Conservation (phyloP, 2,888 invertebrate genomes). For the Spicauda simplicius region DNA sequence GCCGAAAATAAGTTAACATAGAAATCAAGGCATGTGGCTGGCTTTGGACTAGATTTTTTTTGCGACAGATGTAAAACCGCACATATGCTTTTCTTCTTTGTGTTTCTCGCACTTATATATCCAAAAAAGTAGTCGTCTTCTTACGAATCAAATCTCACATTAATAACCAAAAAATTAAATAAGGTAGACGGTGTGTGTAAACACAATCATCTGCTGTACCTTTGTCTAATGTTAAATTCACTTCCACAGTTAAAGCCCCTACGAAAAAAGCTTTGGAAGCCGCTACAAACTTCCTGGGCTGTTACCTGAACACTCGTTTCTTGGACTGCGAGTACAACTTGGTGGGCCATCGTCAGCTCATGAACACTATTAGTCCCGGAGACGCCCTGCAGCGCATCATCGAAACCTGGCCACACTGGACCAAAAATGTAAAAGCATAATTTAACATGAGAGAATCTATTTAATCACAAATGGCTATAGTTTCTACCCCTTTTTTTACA, state of each 20-base stretch:
- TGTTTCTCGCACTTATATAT: too few species aligned
- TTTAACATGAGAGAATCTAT: neutral
- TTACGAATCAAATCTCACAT: too few species aligned
- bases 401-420: constrained; percentile 77
- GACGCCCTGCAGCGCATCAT: constrained; percentile 75
- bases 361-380: constrained; percentile 82
- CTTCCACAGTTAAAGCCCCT: constrained; percentile 13
- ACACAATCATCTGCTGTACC: too few species aligned
- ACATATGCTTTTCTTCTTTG: too few species aligned
- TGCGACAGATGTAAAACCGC: too few species aligned
- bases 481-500: too few species aligned
- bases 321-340: constrained; percentile 73
- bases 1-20: too few species aligned
- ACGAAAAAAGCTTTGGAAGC: constrained; percentile 64
- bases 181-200: too few species aligned
- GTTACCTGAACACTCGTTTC: constrained; percentile 72
- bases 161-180: too few species aligned
- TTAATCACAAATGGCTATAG: neutral
- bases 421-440: constrained; percentile 35
- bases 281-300: constrained; percentile 73
- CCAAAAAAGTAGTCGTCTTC: too few species aligned
- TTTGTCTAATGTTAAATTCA: neutral
- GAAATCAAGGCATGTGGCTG: too few species aligned
- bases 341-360: constrained; percentile 84
- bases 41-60: too few species aligned